phyloP scores from a whole-genome alignment of 23 tunicate genomes.

The Styela clava region DNA sequence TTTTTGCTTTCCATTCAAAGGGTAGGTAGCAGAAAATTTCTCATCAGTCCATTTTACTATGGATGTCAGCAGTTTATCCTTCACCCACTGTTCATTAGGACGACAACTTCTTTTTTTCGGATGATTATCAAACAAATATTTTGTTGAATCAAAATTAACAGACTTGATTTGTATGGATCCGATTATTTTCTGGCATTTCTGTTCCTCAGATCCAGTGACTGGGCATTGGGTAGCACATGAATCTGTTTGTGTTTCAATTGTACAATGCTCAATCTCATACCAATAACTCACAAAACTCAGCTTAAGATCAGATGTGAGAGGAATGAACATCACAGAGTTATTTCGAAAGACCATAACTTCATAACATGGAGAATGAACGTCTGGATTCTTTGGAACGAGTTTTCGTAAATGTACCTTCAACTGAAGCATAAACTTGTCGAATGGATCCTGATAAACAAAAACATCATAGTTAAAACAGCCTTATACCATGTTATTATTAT shows the following conservation, averaged over 20 bases:
- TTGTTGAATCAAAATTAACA: background rate
- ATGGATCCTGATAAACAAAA: too few relatives aligned
- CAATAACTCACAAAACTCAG: background rate
- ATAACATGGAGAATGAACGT: conserved; percentile 6
- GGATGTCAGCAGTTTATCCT: conserved; percentile 35
- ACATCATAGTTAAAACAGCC: too few relatives aligned
- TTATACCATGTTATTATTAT: too few relatives aligned
- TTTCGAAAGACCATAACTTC: conserved; percentile 25
- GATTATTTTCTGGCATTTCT: too few relatives aligned
- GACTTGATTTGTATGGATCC: background rate
- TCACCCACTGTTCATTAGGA: conserved; percentile 55
- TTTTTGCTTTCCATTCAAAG: too few relatives aligned
- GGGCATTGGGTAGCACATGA: background rate
- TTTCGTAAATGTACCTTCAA: conserved; percentile 26
- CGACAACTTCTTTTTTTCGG: conserved; percentile 32
- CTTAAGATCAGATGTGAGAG: background rate
- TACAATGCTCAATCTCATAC: background rate
- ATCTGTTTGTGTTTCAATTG: background rate
- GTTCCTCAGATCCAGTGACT: too few relatives aligned
- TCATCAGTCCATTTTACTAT: conserved; percentile 61
- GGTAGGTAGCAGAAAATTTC: conserved; percentile 5
- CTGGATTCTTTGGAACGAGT: conserved; percentile 50
- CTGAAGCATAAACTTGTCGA: too few relatives aligned
- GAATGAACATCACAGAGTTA: conserved; percentile 10
- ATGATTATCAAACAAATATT: background rate